Conservation (phyloP, 2,888 invertebrate genomes). For the Drosophila sordidula region DNA sequence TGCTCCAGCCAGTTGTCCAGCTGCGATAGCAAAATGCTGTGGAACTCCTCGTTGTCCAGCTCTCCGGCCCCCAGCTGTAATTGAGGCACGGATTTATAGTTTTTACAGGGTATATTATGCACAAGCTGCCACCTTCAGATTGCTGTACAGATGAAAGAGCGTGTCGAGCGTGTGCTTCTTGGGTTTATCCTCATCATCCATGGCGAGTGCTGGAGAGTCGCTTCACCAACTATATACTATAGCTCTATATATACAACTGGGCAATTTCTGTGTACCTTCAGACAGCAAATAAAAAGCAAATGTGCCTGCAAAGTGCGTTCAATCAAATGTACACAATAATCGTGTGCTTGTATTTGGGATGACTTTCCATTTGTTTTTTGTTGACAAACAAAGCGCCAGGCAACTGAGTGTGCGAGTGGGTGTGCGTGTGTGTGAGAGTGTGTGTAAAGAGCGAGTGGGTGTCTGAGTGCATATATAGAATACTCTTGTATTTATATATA, state of each 20-base stretch:
- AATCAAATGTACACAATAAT: neutral
- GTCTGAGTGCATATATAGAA: no score
- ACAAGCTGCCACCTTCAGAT: slow-evolving; percentile 48
- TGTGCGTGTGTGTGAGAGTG: neutral
- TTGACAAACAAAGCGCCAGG: slow-evolving; percentile 63
- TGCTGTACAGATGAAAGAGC: slow-evolving; percentile 69
- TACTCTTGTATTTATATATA: no score
- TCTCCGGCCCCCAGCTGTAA: slow-evolving; percentile 52
- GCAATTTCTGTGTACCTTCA: neutral
- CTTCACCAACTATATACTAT: neutral
- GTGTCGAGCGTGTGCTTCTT: slow-evolving; percentile 73
- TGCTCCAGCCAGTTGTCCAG: slow-evolving; percentile 75
- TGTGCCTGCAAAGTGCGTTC: neutral
- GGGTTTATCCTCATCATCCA: slow-evolving; percentile 75
- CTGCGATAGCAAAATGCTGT: slow-evolving; percentile 75
- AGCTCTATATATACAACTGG: neutral
- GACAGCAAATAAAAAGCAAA: slow-evolving; percentile 42
- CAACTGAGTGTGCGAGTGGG: slow-evolving; percentile 25
- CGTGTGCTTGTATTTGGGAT: slow-evolving; percentile 14
- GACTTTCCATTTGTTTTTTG: slow-evolving; percentile 7
- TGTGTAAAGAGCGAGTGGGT: neutral
- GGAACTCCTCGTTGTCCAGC: slow-evolving; percentile 63
- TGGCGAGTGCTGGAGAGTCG: slow-evolving; percentile 6
- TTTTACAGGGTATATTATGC: neutral
- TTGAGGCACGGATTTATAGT: neutral